Evolutionary conservation across 2,797 vertebrate genomes (phyloP), one percentile per base, ranked within the genome.

Genomic region (Phoebastria nigripes): DNA sequence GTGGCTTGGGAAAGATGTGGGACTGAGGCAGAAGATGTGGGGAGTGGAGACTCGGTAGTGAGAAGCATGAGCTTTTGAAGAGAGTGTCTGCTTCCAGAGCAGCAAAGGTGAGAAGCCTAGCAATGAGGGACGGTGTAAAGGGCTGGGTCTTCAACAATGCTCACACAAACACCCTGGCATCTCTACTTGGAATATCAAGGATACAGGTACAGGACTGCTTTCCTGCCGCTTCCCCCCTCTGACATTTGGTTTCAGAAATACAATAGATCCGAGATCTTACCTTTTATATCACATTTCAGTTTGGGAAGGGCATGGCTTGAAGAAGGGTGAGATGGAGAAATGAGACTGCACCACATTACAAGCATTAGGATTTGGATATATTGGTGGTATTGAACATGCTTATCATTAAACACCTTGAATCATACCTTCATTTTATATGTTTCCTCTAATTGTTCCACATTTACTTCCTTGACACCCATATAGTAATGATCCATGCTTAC

Each of bases 221-320:
- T 83, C 52, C 79, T 74, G 37, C 15, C 0, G 0, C 29, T 44
- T 44, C 1, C 9, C 8, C 2, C 3, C 33, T 63, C 49, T 71
- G 56, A 49, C 77, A 66, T 3, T 66, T 67, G 14, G 11, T 20
- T 95, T 80, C 72, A 81, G 41, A 74, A 90, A 74, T 56, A 28
- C 8, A 42, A 18, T 20, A 58, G 7, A 31, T 49, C 41, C 78
- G 59, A 88, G 33, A 91, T 65, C 58, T 54, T 79, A 72, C 14
- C 21, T 77, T 77, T 78, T 73, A 44, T 67, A 63, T 37, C 16
- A 13, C 49, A 51, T 61, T 78, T 86, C 35, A 46, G 12, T 77
- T 93, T 86, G 69, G n/a, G 46, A 73, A 91, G 35, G 15, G 49
- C 56, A 69, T 28, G n/a, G n/a, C 29, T 67, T 67, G n/a, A 83